phyloP scores from a whole-genome alignment of 2,888 invertebrate species.

The Philonicus albiceps region DNA sequence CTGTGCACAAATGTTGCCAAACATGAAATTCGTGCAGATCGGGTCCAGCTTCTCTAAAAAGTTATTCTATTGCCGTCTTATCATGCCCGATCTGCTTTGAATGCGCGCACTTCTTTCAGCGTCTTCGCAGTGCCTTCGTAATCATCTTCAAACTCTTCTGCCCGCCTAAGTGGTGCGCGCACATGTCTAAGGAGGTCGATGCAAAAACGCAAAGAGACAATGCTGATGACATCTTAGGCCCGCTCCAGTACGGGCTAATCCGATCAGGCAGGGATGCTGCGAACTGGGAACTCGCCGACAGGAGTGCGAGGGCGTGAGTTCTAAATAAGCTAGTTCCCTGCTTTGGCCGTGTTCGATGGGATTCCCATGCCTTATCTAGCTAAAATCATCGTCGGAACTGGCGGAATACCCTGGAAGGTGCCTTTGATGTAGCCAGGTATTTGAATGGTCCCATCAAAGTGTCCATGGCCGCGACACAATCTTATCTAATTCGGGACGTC shows the following conservation, averaged over 20 bases:
- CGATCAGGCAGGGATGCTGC: not conserved
- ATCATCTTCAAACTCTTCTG: not conserved
- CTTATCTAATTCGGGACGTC: not conserved
- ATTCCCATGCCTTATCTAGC: not conserved
- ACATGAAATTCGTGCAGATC: constrained; percentile 17
- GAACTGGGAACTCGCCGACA: not conserved
- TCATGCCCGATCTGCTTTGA: not conserved
- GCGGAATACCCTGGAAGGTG: not conserved
- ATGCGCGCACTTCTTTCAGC: not conserved
- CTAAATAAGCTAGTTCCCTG: constrained; percentile 1
- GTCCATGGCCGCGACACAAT: not conserved
- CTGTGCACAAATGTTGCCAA: not conserved
- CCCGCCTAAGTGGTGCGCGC: not conserved
- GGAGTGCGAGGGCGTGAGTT: constrained; percentile 16
- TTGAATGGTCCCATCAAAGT: constrained; percentile 3
- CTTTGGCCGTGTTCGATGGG: not conserved
- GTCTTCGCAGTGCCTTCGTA: not conserved
- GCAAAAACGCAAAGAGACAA: constrained; percentile 3
- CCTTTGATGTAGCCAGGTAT: not conserved
- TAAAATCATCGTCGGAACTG: not conserved
- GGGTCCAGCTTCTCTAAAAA: not conserved
- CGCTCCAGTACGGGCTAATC: not conserved
- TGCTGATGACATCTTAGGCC: constrained; percentile 1
- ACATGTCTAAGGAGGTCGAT: not conserved
- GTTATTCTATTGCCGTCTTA: not conserved